Percentiles rank a stretch among this genome's conserved stretches.
Evolutionary conservation across 2,113 vertebrate species (phyloP).

Genomic region (Bubo blakistoni): DNA sequence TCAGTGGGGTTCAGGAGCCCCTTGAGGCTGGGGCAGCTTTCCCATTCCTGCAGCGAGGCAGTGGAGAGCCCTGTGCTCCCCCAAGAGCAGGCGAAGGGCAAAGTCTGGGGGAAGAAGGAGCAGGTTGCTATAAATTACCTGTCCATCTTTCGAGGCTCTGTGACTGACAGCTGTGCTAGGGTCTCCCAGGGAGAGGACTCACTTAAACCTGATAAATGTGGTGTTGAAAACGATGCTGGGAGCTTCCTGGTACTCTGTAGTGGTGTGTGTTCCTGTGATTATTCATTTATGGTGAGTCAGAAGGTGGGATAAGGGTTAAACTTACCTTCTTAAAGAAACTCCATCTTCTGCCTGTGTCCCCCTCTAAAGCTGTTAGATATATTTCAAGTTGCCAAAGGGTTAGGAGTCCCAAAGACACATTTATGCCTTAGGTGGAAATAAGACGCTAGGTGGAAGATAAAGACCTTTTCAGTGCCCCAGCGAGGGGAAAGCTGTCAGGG

Average conservation of each 20-base stretch:
- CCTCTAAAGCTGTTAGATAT: not conserved
- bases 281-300: not conserved
- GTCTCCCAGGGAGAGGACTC: not conserved
- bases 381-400: not conserved
- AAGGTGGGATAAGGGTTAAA: not conserved
- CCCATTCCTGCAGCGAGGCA: not conserved
- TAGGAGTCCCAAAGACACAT: not conserved
- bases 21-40: not conserved
- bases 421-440: not conserved
- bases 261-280: not conserved
- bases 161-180: not conserved
- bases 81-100: accelerated
- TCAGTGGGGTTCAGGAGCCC: not conserved
- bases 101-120: not conserved
- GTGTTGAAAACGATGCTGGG: not conserved
- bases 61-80: not conserved
- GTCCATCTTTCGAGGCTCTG: not conserved
- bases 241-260: not conserved
- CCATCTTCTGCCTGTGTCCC: not conserved
- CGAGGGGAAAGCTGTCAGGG: not conserved
- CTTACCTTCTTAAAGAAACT: not conserved
- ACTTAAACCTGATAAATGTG: not conserved
- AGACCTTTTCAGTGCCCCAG: not conserved
- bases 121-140: not conserved
- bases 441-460: not conserved